Percentiles rank a stretch among this genome's conserved stretches.
Evolutionary conservation across 2,113 vertebrate genomes (phyloP).

Genomic region (Silurus meridionalis): DNA sequence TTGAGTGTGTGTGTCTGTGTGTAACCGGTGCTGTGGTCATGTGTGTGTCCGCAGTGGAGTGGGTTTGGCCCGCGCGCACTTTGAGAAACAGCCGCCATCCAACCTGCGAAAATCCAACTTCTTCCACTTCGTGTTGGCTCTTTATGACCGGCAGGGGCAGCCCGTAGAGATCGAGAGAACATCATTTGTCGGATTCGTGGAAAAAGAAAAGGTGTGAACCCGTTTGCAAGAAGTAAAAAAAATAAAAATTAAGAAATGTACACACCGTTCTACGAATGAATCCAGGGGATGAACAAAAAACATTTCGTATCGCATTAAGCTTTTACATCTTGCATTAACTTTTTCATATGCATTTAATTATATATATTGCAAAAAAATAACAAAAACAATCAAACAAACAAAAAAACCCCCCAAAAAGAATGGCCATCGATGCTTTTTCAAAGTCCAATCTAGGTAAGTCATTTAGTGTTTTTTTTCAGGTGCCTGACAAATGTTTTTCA

Average conservation of each 20-base stretch:
- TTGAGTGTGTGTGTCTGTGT: slow-evolving; percentile 14
- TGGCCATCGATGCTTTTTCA: neutral
- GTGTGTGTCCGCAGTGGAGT: slow-evolving; percentile 87
- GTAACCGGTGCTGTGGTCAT: slow-evolving; percentile 54
- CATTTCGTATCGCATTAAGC: neutral
- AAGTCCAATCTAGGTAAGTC: no score
- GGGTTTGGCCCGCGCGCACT: slow-evolving; percentile 97
- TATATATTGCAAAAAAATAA: neutral
- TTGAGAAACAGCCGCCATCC: slow-evolving; percentile 98
- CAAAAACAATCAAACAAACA: no score
- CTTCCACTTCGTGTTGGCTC: slow-evolving; percentile 98
- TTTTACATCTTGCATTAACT: neutral
- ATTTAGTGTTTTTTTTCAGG: neutral
- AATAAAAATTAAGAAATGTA: no score
- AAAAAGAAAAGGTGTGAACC: slow-evolving; percentile 92
- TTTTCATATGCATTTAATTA: neutral
- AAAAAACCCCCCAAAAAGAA: neutral
- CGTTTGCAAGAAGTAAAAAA: neutral
- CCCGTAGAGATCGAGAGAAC: slow-evolving; percentile 98
- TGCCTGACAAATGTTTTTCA: neutral
- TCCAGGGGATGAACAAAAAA: neutral
- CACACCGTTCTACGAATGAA: neutral
- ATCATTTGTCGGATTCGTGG: slow-evolving; percentile 94
- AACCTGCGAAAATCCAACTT: slow-evolving; percentile 99
- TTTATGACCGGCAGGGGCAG: slow-evolving; percentile 97